Conservation (phyloP, 2,888 invertebrate species). For the Syrista parreyssii region DNA sequence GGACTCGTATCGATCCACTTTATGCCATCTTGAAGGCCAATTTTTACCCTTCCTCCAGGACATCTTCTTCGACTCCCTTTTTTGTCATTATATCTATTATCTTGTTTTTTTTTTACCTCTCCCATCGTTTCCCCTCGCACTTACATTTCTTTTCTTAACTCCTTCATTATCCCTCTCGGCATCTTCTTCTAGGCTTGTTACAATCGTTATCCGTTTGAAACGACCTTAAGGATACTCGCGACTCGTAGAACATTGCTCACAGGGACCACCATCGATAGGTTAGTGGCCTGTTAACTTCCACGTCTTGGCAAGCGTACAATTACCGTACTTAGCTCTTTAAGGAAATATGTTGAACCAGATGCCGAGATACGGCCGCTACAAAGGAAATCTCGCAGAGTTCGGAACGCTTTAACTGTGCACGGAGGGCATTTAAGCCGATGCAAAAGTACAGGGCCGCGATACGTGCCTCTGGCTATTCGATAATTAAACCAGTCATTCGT, state of each 20-base stretch:
- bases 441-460: not conserved
- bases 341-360: slow-evolving; percentile 8
- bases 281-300: not conserved
- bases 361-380: slow-evolving; percentile 2
- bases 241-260: not conserved
- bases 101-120: not conserved
- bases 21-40: not conserved
- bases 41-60: not conserved
- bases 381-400: not conserved
- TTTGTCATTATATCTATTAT: slow-evolving; percentile 11
- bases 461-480: slow-evolving; percentile 24
- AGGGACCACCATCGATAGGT: not conserved
- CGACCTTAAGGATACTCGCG: not conserved
- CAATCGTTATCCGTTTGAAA: not conserved
- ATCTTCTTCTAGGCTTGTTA: not conserved
- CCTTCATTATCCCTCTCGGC: slow-evolving; percentile 10
- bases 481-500: slow-evolving; percentile 8
- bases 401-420: not conserved
- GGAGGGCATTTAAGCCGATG: slow-evolving; percentile 1
- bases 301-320: not conserved
- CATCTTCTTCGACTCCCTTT: slow-evolving; percentile 3
- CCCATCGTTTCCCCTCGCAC: slow-evolving; percentile 6
- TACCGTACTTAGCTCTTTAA: slow-evolving; percentile 2
- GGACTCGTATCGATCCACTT: not conserved
- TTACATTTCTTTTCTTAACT: not conserved